Evolutionary conservation across 2,888 invertebrate genomes (phyloP), one percentile per base, ranked within the genome.

Genomic region (Neoascia interrupta): DNA sequence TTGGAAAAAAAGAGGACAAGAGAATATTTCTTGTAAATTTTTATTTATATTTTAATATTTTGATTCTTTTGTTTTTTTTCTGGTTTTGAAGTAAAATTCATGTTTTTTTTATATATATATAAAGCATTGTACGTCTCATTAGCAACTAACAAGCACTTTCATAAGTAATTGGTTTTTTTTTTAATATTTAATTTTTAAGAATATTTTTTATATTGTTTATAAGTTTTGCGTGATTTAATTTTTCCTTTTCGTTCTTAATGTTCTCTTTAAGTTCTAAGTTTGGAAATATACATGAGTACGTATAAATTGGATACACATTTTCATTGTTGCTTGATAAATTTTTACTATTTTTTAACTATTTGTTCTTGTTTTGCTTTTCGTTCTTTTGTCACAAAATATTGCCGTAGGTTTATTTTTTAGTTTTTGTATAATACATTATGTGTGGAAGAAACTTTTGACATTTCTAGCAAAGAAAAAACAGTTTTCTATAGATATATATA

Each of bases 101-200:
- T 73, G 26, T 47, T 54, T 39, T 56, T 69, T 60, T 66, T 70
- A 11, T 37, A 53, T 43, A 16, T 76, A 60, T 68, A 81, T 81
- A 82, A 82, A 80, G 80, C 80, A 79, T 76, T 79, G 81, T 75
- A 73, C 79, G 72, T 53, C 74, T 81, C 73, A 79, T 80, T 66
- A 68, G 79, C 80, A 81, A 81, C 81, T 74, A 79, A 81, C 76
- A 75, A 79, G 79, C 79, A 80, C 53, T 74, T 70, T 79, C 80
- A 81, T 76, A 66, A 74, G 70, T 80, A 74, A 74, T 80, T 80
- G 58, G 43, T 79, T 61, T 72, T 53, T 28, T 16, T 45, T 63
- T 60, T n/a, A n/a, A n/a, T n/a, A n/a, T n/a, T n/a, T n/a, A n/a
- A n/a, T n/a, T n/a, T n/a, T n/a, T n/a, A n/a, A n/a, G n/a, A n/a